phyloP scores from a whole-genome alignment of 2,797 vertebrate genomes.

The Mormyrus hasselquistii region DNA sequence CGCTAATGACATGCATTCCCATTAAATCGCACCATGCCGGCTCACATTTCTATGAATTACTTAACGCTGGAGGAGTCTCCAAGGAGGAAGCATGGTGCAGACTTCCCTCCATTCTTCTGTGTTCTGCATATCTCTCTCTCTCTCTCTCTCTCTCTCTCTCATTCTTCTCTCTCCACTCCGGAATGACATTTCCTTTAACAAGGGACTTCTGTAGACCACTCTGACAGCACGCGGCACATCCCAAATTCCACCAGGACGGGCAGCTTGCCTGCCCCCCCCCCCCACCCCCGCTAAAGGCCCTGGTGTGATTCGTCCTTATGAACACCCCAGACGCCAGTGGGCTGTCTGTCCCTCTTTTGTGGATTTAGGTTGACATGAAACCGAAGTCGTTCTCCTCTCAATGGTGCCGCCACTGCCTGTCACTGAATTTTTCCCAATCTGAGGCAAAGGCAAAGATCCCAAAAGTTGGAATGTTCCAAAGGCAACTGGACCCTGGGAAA shows the following conservation, averaged over 20 bases:
- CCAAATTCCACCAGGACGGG: background rate
- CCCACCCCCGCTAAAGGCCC: background rate
- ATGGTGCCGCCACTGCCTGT: background rate
- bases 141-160: background rate
- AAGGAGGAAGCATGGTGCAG: conserved; percentile 3
- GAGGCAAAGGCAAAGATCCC: background rate
- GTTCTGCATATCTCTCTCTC: background rate
- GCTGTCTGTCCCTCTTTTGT: background rate
- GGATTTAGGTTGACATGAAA: background rate
- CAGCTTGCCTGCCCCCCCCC: background rate
- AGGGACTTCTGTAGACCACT: background rate
- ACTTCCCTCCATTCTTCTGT: background rate
- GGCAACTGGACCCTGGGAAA: background rate
- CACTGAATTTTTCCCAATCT: background rate
- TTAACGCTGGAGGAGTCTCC: background rate
- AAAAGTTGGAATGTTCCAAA: background rate
- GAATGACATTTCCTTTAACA: conserved; percentile 15
- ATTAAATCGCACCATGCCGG: background rate
- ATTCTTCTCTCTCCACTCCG: background rate
- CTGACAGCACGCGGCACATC: background rate
- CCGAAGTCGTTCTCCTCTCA: background rate
- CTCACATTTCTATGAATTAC: conserved; percentile 13
- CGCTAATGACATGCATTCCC: conserved; percentile 10
- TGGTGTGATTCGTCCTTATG: background rate
- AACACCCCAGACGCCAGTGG: background rate